Evolutionary conservation across 1,140 invertebrate genomes (phyloP), one percentile per base, ranked within the genome.

Genomic region (Euwallacea similis): DNA sequence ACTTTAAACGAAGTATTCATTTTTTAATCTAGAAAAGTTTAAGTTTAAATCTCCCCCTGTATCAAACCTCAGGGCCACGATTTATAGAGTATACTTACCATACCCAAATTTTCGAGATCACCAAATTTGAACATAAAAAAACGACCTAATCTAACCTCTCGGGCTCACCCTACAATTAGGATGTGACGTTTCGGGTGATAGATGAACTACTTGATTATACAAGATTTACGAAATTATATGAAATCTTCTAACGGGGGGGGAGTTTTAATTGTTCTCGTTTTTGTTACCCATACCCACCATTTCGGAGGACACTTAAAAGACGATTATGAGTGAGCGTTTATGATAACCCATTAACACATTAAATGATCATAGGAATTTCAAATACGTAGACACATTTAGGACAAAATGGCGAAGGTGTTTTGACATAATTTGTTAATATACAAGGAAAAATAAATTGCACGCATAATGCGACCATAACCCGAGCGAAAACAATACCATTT

Each of bases 101-200:
- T 50, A 13, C 46, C 46, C 13, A 50, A 50, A 50, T 50, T 50
- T 50, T 10, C 9, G 21, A 33, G 21, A 33, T 33, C 21, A 33
- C 21, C 21, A 50, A 50, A 50, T 50, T 50, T 50, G 13, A 13
- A 50, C 9, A 50, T 50, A 50, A 50, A 11, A 11, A 50, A 47
- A 66, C 70, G 74, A 71, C 70, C 74, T 73, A 67, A 44, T 74
- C 66, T 71, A 68, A 69, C 61, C 72, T 72, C 71, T 72, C 64
- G 56, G 65, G 66, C 63, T 66, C 61, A 44, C 61, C 69, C 69
- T 69, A 66, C 71, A 76, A 76, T 76, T 76, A 76, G 64, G 70
- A 54, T 16, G 58, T 76, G 73, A 76, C 75, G 71, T 74, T 44
- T 73, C 13, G 21, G 58, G 61, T 76, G 75, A 76, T 76, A 73